phyloP scores from a whole-genome alignment of 1,140 invertebrate species.

The Piezodorus guildinii region DNA sequence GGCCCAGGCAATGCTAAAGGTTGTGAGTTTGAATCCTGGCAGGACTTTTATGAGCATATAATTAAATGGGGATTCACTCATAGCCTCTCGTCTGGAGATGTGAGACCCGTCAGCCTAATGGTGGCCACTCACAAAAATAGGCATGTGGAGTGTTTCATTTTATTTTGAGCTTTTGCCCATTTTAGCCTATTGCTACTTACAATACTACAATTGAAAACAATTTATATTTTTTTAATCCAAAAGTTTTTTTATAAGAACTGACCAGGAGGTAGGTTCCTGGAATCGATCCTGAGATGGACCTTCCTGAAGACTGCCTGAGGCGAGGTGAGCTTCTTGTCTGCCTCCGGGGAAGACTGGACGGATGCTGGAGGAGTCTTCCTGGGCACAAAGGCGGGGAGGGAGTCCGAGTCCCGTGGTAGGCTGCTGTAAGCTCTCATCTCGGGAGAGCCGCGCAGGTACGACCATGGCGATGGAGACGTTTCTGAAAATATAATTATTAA shows the following conservation, averaged over 20 bases:
- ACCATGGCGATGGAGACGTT: slow-evolving; percentile 37
- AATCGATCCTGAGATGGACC: slow-evolving; percentile 30
- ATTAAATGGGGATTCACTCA: too few species aligned
- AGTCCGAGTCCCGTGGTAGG: slow-evolving; percentile 36
- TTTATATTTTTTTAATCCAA: too few species aligned
- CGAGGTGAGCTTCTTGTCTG: slow-evolving; percentile 14
- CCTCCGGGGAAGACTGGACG: neutral
- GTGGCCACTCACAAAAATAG: too few species aligned
- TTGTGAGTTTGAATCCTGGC: too few species aligned
- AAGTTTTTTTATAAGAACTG: neutral
- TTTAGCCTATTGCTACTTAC: too few species aligned
- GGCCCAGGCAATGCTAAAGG: too few species aligned
- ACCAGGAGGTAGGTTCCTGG: slow-evolving; percentile 26
- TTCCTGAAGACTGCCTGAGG: slow-evolving; percentile 39
- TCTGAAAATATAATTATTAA: neutral
- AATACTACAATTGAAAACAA: too few species aligned
- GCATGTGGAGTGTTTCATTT: too few species aligned
- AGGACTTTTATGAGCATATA: too few species aligned
- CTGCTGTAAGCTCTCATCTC: slow-evolving; percentile 46
- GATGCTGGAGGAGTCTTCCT: slow-evolving; percentile 15
- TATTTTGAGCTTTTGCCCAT: too few species aligned
- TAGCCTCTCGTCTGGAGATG: too few species aligned
- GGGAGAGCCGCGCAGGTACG: slow-evolving; percentile 38
- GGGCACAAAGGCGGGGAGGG: slow-evolving; percentile 7
- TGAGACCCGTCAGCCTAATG: too few species aligned